Percentiles rank a stretch among this genome's conserved stretches.
phyloP scores from a whole-genome alignment of 2,113 vertebrate genomes.

The Gracilinanus agilis region DNA sequence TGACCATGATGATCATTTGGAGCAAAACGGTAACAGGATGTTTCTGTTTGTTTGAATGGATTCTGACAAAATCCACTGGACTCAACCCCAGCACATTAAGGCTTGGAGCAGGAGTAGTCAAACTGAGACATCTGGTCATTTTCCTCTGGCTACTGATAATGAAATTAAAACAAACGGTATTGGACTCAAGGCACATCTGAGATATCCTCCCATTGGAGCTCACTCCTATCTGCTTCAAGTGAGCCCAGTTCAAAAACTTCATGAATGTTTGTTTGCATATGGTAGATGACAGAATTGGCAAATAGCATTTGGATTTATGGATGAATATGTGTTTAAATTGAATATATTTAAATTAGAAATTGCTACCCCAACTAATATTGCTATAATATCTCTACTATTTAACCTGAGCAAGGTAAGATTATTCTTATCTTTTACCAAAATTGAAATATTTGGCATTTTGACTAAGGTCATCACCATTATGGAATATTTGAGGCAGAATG shows the following conservation, averaged over 20 bases:
- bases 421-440: not conserved
- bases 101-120: constrained; percentile 56
- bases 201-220: constrained; percentile 43
- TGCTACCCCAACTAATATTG: not conserved
- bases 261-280: not conserved
- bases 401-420: not conserved
- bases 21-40: constrained; percentile 58
- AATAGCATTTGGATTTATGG: not conserved
- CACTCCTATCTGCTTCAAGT: constrained; percentile 14
- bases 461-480: not conserved
- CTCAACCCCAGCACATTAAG: constrained; percentile 67
- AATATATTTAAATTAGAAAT: not conserved
- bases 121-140: constrained; percentile 74
- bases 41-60: constrained; percentile 3
- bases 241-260: not conserved
- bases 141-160: constrained; percentile 56
- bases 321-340: not conserved
- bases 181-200: constrained; percentile 59
- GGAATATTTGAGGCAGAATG: not conserved
- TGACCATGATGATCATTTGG: constrained; percentile 32
- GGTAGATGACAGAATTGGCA: not conserved
- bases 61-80: constrained; percentile 50
- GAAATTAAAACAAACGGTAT: constrained; percentile 38
- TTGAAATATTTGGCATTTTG: not conserved
- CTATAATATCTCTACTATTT: not conserved